Evolutionary conservation across 2,888 invertebrate genomes (phyloP).

Genomic region (Euproctis similis): DNA sequence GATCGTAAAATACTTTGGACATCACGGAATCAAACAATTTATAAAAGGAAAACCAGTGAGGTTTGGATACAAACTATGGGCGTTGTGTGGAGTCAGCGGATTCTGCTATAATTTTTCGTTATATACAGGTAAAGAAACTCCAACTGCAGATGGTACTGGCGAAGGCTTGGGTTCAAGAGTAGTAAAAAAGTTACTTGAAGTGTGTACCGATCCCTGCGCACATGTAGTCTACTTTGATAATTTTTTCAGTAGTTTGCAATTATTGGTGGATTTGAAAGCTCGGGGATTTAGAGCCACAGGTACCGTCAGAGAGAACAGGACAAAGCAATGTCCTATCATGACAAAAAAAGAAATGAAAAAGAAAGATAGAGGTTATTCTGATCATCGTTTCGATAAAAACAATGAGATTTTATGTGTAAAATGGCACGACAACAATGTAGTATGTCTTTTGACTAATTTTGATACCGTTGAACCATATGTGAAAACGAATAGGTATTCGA

Average conservation of each 20-base stretch:
- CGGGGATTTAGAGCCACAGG: no score
- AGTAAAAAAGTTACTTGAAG: conserved; percentile 5
- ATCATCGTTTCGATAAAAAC: conserved; percentile 1
- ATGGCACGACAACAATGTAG: no score
- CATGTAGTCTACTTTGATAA: conserved; percentile 4
- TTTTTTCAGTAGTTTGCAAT: conserved; percentile 5
- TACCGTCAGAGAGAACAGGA: no score
- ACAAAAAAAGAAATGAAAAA: no score
- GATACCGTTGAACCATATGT: no score
- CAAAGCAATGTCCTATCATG: no score
- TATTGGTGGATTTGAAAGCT: no score
- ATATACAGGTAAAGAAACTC: conserved; percentile 2
- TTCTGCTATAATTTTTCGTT: conserved; percentile 2
- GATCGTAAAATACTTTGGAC: conserved; percentile 1
- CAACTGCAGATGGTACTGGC: conserved; percentile 1
- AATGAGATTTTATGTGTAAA: neutral
- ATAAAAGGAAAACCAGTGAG: conserved; percentile 1
- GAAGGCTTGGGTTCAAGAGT: conserved; percentile 4
- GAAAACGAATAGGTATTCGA: no score
- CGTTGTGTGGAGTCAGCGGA: conserved; percentile 3
- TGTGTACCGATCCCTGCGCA: conserved; percentile 4
- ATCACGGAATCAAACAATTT: neutral
- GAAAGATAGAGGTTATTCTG: no score
- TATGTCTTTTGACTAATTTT: no score
- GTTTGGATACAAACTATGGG: neutral